Evolutionary conservation across 2,797 vertebrate species (phyloP).

Genomic region (Halcyon badia): DNA sequence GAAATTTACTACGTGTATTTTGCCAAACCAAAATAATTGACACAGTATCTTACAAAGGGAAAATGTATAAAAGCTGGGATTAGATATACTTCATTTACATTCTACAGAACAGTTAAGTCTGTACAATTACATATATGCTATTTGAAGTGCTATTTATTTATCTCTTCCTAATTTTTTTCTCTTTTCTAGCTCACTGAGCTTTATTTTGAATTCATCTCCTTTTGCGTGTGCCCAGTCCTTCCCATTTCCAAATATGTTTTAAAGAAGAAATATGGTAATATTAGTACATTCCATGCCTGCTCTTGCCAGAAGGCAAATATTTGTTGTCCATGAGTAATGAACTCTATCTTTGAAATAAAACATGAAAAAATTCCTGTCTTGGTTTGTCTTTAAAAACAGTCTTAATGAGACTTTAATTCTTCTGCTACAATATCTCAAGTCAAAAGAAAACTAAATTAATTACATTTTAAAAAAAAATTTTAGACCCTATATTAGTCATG

Average conservation of each 20-base stretch:
- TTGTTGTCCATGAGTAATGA: neutral
- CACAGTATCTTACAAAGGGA: neutral
- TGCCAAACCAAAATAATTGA: neutral
- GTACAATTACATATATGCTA: neutral
- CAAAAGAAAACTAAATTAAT: neutral
- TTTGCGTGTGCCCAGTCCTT: neutral
- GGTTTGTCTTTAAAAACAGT: neutral
- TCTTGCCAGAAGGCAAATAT: constrained; percentile 10
- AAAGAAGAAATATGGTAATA: neutral
- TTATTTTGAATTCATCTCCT: neutral
- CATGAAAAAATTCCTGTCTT: neutral
- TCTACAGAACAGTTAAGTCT: neutral
- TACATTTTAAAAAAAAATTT: neutral
- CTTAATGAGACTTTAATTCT: neutral
- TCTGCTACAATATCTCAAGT: neutral
- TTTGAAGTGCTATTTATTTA: neutral
- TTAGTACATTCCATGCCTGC: neutral
- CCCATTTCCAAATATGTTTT: neutral
- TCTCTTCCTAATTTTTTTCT: neutral
- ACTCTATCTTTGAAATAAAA: neutral
- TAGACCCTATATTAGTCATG: neutral
- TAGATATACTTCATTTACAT: neutral
- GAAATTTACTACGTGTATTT: neutral
- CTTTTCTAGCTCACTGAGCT: neutral
- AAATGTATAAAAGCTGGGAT: neutral